These are phyloP conservation scores for Agrypnia vestita DNA, from an alignment of 1,140 invertebrate genomes.

Conservation along the genomic window DNA sequence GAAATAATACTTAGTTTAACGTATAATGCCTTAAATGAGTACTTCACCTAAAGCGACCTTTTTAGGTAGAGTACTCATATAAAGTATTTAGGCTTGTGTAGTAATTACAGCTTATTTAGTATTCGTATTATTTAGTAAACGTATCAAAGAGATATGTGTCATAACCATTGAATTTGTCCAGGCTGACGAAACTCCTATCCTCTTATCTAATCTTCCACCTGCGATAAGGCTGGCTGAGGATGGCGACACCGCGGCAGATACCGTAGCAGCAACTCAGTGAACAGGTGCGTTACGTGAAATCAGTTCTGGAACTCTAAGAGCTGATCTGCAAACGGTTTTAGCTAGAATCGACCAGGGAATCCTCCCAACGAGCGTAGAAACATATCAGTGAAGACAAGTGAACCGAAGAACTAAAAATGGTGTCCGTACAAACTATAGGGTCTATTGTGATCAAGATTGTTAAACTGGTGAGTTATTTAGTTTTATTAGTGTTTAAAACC, in stretches of 20 bases:
- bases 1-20: no score
- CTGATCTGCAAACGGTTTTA: neutral
- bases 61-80: no score
- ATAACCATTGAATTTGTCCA: neutral
- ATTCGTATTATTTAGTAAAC: no score
- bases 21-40: no score
- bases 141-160: neutral
- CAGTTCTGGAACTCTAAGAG: neutral
- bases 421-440: conserved; percentile 83
- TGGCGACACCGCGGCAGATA: neutral
- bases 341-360: conserved; percentile 2
- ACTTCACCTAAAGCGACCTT: no score
- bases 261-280: neutral
- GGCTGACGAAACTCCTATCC: conserved; percentile 30
- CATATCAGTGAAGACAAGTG: conserved; percentile 15
- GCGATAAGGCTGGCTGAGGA: conserved; percentile 10
- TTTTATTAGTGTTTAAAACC: no score
- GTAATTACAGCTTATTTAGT: no score
- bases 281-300: neutral
- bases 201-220: conserved; percentile 10
- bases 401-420: conserved; percentile 72
- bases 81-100: no score
- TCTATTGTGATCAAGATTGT: conserved; percentile 84
- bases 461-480: conserved; percentile 80
- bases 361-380: neutral